phyloP scores from a whole-genome alignment of 35 echinoderm and acorn worm species.

The Lytechinus variegatus region DNA sequence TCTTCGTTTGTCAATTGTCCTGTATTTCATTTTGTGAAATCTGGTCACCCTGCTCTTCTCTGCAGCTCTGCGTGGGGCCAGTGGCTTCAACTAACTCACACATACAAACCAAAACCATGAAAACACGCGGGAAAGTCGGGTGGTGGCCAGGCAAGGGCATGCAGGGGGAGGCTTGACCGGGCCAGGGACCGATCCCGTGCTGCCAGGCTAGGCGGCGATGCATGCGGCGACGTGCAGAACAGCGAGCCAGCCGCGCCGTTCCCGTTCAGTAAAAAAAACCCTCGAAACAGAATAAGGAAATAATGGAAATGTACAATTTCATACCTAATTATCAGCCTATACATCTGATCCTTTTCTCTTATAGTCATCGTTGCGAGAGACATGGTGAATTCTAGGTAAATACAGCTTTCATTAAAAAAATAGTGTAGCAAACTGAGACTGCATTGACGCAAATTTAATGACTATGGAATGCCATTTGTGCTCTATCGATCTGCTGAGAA shows the following conservation, averaged over 20 bases:
- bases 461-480: no score
- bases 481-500: no score
- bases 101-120: no score
- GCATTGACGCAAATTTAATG: no score
- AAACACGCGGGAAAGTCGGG: not conserved
- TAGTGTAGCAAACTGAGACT: no score
- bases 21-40: no score
- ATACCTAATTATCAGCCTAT: conserved; percentile 91
- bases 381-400: conserved; percentile 52
- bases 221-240: not conserved
- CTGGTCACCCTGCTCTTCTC: no score
- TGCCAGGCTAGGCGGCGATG: no score
- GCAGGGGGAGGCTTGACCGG: not conserved
- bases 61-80: no score
- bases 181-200: not conserved
- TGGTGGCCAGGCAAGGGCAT: not conserved
- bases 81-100: no score
- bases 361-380: conserved; percentile 76
- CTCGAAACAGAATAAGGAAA: not conserved
- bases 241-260: not conserved
- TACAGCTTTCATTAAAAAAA: no score
- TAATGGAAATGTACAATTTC: not conserved
- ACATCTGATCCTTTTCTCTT: conserved; percentile 88
- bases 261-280: not conserved
- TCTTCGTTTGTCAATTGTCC: no score